Evolutionary conservation across 2,113 vertebrate genomes (phyloP).

Genomic region (Pampusana beccarii): DNA sequence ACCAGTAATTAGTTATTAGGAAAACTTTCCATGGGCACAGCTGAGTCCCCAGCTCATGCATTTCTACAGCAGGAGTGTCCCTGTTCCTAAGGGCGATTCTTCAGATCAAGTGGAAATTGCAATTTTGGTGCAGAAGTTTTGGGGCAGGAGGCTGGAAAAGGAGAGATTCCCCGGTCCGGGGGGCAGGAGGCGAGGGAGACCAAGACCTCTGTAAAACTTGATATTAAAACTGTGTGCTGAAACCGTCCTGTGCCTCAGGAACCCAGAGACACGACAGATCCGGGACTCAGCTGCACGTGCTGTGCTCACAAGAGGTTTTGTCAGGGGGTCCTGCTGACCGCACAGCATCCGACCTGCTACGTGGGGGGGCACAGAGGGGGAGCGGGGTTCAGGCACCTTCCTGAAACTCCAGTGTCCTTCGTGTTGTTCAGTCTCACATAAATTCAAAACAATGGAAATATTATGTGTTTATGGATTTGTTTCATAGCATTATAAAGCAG

Average conservation of each 20-base stretch:
- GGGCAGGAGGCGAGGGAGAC: not conserved
- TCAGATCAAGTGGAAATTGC: not conserved
- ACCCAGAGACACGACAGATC: no score
- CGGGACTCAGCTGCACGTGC: fast-evolving
- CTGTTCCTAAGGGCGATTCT: not conserved
- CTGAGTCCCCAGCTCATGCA: not conserved
- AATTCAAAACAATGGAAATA: not conserved
- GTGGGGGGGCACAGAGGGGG: fast-evolving
- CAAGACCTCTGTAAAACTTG: not conserved
- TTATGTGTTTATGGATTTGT: not conserved
- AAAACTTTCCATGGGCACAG: not conserved
- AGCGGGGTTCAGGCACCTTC: not conserved
- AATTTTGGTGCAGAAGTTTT: not conserved
- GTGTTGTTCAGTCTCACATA: not conserved
- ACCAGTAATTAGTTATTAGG: fast-evolving
- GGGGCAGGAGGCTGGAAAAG: not conserved
- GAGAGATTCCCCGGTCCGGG: not conserved
- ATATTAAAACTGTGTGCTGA: not conserved
- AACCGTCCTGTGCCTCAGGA: not conserved
- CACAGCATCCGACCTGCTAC: fast-evolving
- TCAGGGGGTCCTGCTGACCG: fast-evolving
- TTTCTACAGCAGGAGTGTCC: not conserved
- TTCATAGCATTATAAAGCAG: not conserved
- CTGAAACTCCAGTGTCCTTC: not conserved
- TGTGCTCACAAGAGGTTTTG: not conserved